A percentile compares a stretch with the other conserved stretches of the same genome.
Evolutionary conservation across 2,797 vertebrate species (phyloP).

Genomic region (Pogoniulus pusillus): DNA sequence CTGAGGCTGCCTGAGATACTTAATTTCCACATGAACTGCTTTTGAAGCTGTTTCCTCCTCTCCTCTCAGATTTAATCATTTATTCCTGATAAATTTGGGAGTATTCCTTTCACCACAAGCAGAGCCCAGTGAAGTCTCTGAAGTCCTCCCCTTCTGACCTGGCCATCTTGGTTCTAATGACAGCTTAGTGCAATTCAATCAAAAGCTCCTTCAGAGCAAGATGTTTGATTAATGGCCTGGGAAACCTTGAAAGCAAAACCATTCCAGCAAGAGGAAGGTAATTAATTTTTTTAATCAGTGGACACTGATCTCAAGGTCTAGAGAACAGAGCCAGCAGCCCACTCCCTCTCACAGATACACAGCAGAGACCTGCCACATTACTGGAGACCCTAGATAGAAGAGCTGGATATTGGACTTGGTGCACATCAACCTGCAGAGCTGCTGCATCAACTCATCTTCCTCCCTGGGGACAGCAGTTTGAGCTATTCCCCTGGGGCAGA

Average conservation of each 20-base stretch:
- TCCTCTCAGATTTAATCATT: not conserved
- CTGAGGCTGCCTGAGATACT: not conserved
- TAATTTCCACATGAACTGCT: not conserved
- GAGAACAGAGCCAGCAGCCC: not conserved
- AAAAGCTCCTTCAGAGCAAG: not conserved
- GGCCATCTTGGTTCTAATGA: not conserved
- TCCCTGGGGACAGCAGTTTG: not conserved
- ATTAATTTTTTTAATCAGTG: slow-evolving; percentile 49
- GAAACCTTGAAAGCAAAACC: slow-evolving; percentile 1
- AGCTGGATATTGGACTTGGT: not conserved
- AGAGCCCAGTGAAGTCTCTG: not conserved
- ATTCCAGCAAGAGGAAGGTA: slow-evolving; percentile 1
- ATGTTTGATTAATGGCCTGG: not conserved
- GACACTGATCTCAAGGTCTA: not conserved
- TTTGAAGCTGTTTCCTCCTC: not conserved
- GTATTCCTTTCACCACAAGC: not conserved
- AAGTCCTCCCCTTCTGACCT: not conserved
- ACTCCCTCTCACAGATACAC: not conserved
- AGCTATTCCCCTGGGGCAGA: not conserved
- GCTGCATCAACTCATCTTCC: not conserved
- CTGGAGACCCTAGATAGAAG: not conserved
- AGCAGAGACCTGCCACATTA: accelerated
- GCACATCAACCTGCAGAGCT: not conserved
- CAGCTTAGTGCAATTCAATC: not conserved
- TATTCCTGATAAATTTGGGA: not conserved